Evolutionary conservation across 2,797 vertebrate species (phyloP).

Genomic region (Artibeus jamaicensis): DNA sequence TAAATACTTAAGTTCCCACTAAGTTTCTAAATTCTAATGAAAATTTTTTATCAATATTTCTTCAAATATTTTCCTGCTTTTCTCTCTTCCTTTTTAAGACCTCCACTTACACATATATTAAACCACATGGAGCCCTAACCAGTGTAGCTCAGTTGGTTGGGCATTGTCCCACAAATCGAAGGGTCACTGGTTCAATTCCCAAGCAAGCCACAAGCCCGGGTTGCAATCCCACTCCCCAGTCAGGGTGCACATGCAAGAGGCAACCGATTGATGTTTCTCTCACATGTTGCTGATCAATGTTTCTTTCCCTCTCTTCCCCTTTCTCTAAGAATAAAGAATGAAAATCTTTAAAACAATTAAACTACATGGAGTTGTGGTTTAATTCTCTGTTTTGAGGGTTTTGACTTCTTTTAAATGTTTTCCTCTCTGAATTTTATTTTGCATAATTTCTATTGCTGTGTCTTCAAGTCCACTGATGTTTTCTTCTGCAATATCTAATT

Average conservation of each 20-base stretch:
- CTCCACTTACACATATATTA: background rate
- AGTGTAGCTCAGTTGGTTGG: background rate
- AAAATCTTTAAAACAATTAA: background rate
- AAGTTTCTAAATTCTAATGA: background rate
- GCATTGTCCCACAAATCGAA: background rate
- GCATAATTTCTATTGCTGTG: background rate
- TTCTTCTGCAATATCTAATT: background rate
- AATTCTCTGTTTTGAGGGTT: background rate
- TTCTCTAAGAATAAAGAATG: background rate
- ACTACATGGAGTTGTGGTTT: background rate
- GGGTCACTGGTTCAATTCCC: background rate
- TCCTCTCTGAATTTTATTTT: background rate
- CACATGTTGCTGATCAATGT: background rate
- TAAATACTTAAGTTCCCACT: background rate
- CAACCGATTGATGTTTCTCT: background rate
- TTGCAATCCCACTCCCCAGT: background rate
- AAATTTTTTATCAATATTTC: background rate
- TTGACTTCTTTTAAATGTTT: background rate
- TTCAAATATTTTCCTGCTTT: background rate
- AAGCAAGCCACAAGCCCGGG: background rate
- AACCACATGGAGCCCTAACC: background rate
- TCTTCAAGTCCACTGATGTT: conserved; percentile 16
- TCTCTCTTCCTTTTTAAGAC: background rate
- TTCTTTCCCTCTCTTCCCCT: background rate
- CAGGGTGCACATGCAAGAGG: background rate